Evolutionary conservation across 2,888 invertebrate species (phyloP), one percentile per base, ranked within the genome.

Genomic region (Nephrocerus scutellatus): DNA sequence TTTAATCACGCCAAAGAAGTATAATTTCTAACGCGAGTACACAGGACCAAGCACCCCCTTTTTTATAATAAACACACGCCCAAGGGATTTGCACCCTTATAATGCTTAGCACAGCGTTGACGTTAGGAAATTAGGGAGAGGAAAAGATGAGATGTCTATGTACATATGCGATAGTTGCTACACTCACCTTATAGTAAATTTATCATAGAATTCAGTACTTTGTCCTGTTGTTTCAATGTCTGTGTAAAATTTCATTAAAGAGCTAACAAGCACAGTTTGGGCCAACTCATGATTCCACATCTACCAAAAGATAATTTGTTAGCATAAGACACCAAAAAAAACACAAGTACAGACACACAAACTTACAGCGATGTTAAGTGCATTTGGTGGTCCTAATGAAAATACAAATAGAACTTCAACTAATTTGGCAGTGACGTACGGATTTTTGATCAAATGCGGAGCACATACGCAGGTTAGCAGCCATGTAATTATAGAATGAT

Each of bases 161-260:
- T n/a, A n/a, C n/a, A n/a, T n/a, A n/a, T n/a, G n/a, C n/a, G n/a
- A n/a, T n/a, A n/a, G n/a, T n/a, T n/a, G n/a, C n/a, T 5, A 18
- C 13, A 16, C 48, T 37, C 30, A 68, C 66, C 98, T 80, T 56
- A 98, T 97, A 9, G 92, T 91, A 70, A 98, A 98, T 72, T 98
- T 98, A 71, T 97, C 97, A 62, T 96, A 98, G 72, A 98, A 98
- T 72, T 98, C 98, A 22, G 91, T 92, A 68, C 90, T 92, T 52
- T 95, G 89, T 8, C 97, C 97, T 8, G 96, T 97, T 9, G 90
- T 89, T 72, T 97, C 97, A 39, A 96, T 90, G 57, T 95, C 95
- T 54, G 95, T 92, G 70, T 98, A 98, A 72, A 98, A 98, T 70
- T 90, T 90, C 92, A 97, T 95, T 24, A 98, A 74, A 13, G 87